These are phyloP conservation scores for Xiphophorus hellerii DNA, from an alignment of 2,113 vertebrate genomes.

Conservation along the genomic window DNA sequence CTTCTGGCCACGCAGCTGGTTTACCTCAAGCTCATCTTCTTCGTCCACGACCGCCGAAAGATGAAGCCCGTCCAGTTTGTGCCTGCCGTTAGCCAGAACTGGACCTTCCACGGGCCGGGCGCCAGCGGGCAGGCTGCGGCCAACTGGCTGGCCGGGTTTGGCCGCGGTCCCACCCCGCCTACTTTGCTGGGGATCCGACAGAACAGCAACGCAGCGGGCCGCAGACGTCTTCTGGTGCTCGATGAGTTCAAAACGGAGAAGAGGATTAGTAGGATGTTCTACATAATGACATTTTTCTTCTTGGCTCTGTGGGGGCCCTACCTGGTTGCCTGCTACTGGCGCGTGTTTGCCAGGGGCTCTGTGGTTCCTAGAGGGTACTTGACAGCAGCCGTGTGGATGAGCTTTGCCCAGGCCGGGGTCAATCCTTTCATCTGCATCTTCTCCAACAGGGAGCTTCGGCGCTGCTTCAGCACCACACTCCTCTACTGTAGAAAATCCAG, in stretches of 20 bases:
- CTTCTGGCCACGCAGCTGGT: constrained; percentile 99
- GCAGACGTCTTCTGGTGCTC: constrained; percentile 95
- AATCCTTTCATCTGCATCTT: constrained; percentile 99
- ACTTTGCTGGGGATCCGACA: constrained; percentile 98
- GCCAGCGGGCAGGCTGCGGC: constrained; percentile 98
- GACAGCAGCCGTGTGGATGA: constrained; percentile 99
- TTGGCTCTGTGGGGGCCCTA: constrained; percentile 98
- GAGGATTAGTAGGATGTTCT: constrained; percentile 99
- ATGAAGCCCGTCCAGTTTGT: constrained; percentile 99
- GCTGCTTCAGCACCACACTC: constrained; percentile 99
- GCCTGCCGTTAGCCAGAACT: constrained; percentile 99
- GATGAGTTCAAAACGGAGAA: constrained; percentile 99
- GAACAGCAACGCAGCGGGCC: constrained; percentile 94
- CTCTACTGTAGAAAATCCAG: constrained; percentile 99
- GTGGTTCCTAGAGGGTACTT: constrained; percentile 97
- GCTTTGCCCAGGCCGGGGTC: constrained; percentile 99
- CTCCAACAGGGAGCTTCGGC: constrained; percentile 99
- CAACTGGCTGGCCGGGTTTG: constrained; percentile 98
- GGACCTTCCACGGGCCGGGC: constrained; percentile 98
- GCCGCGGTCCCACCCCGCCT: constrained; percentile 97
- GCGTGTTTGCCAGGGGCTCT: constrained; percentile 96
- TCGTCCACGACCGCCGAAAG: constrained; percentile 98
- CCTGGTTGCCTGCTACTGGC: constrained; percentile 98
- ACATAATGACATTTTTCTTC: constrained; percentile 99
- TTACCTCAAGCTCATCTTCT: constrained; percentile 99